Evolutionary conservation across 37 sponge, comb jelly and placozoan genomes (phyloP).

Genomic region (Tethya wilhelma): DNA sequence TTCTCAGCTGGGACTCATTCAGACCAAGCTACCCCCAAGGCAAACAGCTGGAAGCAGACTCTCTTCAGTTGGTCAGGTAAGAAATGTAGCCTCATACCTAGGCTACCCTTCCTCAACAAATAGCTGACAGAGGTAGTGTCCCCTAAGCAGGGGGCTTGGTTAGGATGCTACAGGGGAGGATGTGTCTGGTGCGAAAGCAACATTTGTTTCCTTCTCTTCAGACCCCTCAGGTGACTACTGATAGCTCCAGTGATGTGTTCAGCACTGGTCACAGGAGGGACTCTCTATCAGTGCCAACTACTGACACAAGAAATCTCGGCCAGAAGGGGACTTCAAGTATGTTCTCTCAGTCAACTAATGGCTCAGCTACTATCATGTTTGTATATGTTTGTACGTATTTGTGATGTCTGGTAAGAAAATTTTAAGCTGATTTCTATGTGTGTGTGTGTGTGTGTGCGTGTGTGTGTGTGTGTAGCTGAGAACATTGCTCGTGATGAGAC

Average conservation of each 20-base stretch:
- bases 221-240: neutral
- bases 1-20: slow-evolving; percentile 45
- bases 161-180: no score
- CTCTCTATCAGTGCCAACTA: slow-evolving; percentile 2
- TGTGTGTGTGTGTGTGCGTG: neutral
- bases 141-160: no score
- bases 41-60: slow-evolving; percentile 9
- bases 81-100: no score
- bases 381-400: no score
- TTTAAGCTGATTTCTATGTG: no score
- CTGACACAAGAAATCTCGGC: neutral
- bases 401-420: no score
- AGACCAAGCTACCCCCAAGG: neutral
- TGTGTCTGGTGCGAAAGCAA: no score
- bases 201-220: neutral
- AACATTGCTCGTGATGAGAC: slow-evolving; percentile 10
- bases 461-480: neutral
- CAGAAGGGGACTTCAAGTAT: no score
- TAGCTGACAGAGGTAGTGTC: no score
- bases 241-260: neutral
- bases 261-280: slow-evolving; percentile 3
- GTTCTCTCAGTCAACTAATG: no score
- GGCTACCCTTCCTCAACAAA: no score
- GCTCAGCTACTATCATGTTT: no score
- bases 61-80: neutral